These are phyloP conservation scores for Bothrops jararaca DNA, from an alignment of 2,113 vertebrate genomes.

Conservation along the genomic window DNA sequence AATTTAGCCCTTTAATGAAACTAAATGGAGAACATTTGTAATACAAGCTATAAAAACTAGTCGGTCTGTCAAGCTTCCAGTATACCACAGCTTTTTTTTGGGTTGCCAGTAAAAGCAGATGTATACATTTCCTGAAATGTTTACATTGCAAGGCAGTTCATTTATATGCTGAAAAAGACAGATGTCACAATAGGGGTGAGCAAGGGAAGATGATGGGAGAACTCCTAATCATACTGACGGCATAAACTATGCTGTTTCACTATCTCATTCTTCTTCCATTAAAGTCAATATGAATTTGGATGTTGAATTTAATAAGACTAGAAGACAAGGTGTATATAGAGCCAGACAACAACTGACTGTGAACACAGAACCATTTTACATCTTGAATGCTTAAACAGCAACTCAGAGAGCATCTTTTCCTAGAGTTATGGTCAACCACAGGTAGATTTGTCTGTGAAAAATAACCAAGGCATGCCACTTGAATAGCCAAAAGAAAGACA, in stretches of 20 bases:
- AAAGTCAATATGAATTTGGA: slow-evolving; percentile 48
- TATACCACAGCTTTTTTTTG: slow-evolving; percentile 24
- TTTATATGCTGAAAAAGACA: slow-evolving; percentile 55
- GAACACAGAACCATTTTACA: slow-evolving; percentile 19
- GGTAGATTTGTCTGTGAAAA: slow-evolving; percentile 12
- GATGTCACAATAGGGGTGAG: slow-evolving; percentile 30
- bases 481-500: not conserved
- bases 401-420: slow-evolving; percentile 21
- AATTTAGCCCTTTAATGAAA: slow-evolving; percentile 26
- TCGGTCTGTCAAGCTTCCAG: slow-evolving; percentile 52
- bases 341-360: slow-evolving; percentile 4
- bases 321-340: slow-evolving; percentile 9
- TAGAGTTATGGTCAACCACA: slow-evolving; percentile 3
- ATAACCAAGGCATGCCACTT: not conserved
- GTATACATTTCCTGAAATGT: slow-evolving; percentile 39
- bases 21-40: slow-evolving; percentile 36
- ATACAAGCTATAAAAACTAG: slow-evolving; percentile 40
- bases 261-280: slow-evolving; percentile 49
- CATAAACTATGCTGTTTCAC: slow-evolving; percentile 38
- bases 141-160: slow-evolving; percentile 20
- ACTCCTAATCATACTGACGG: slow-evolving; percentile 50
- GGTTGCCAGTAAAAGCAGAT: slow-evolving; percentile 46
- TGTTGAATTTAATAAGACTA: slow-evolving; percentile 14
- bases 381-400: slow-evolving; percentile 25
- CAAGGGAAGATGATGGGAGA: slow-evolving; percentile 25